Percentiles rank a stretch among this genome's conserved stretches.
phyloP scores from a whole-genome alignment of 2,888 invertebrate species.

The Cantharis lateralis region DNA sequence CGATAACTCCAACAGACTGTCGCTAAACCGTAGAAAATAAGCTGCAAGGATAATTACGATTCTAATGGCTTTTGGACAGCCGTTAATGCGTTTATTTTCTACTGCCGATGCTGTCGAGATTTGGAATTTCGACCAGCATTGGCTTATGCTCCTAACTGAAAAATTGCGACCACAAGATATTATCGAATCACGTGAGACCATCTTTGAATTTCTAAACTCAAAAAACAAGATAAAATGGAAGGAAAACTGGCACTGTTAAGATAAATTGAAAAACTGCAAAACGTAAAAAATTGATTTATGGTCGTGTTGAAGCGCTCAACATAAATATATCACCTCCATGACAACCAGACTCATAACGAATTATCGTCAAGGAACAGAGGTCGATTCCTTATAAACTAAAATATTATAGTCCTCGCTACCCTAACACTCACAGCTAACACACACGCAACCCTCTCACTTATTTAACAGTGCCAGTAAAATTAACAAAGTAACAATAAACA shows the following conservation, averaged over 20 bases:
- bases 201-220: background rate
- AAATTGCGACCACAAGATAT: background rate
- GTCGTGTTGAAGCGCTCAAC: background rate
- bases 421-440: background rate
- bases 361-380: background rate
- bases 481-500: background rate
- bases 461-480: background rate
- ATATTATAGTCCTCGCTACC: background rate
- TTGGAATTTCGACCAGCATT: background rate
- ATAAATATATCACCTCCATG: slow-evolving; percentile 9
- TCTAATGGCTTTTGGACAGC: background rate
- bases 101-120: background rate
- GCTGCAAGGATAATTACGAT: background rate
- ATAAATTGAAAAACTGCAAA: background rate
- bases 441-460: slow-evolving; percentile 15
- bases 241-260: background rate
- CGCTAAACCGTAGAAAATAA: background rate
- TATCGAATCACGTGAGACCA: background rate
- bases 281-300: background rate
- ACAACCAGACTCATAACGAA: slow-evolving; percentile 6
- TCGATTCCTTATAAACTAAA: background rate
- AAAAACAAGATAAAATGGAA: background rate
- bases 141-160: background rate
- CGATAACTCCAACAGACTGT: background rate
- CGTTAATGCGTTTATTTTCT: background rate